Conservation (phyloP, 1,140 invertebrate genomes). For the Anoplophora glabripennis region DNA sequence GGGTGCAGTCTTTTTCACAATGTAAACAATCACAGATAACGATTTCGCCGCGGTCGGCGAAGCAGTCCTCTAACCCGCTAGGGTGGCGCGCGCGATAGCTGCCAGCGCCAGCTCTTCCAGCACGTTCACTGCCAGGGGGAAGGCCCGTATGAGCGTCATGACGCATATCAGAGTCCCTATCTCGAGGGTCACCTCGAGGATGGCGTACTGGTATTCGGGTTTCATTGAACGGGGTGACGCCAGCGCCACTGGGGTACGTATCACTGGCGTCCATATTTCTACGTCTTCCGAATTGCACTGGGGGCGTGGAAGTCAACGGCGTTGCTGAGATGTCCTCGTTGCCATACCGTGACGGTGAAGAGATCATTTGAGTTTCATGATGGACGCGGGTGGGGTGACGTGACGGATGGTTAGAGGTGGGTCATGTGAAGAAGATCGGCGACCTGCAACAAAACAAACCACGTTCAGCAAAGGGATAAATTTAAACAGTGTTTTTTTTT, state of each 20-base stretch:
- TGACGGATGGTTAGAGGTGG: too few relatives aligned
- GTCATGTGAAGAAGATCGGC: too few relatives aligned
- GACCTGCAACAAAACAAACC: too few relatives aligned
- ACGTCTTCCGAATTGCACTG: not conserved
- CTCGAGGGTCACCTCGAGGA: not conserved
- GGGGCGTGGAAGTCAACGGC: not conserved
- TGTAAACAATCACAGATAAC: slow-evolving; percentile 21
- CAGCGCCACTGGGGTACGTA: not conserved
- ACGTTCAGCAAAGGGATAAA: too few relatives aligned
- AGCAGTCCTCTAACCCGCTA: slow-evolving; percentile 7
- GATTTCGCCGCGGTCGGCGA: slow-evolving; percentile 1
- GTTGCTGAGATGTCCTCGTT: not conserved
- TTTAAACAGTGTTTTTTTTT: too few relatives aligned
- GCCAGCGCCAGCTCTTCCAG: not conserved
- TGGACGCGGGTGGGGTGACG: not conserved
- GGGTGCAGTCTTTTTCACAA: slow-evolving; percentile 17
- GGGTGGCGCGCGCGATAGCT: not conserved
- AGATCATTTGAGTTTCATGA: slow-evolving; percentile 3
- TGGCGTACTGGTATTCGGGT: not conserved
- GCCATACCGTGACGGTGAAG: not conserved
- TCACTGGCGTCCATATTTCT: not conserved
- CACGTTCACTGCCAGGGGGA: slow-evolving; percentile 1
- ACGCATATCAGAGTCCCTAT: slow-evolving; percentile 1
- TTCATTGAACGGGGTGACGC: not conserved
- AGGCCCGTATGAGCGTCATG: not conserved